Conservation (phyloP, 2,888 invertebrate species). For the Conchocele bisecta region DNA sequence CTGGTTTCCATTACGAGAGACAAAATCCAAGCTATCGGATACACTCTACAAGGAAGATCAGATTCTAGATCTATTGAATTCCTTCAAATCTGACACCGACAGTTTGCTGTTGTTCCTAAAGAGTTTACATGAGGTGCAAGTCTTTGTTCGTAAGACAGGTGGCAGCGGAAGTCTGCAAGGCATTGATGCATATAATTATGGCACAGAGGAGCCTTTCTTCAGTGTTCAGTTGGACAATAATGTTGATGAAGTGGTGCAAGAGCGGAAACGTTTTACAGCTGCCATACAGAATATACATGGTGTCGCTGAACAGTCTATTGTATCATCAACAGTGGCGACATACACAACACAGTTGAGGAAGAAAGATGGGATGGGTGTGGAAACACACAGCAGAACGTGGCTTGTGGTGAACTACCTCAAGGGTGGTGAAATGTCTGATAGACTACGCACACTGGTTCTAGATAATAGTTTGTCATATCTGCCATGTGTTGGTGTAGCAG, state of each 20-base stretch:
- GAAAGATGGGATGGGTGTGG: not conserved
- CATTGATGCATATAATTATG: not conserved
- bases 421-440: slow-evolving; percentile 52
- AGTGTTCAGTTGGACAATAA: slow-evolving; percentile 4
- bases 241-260: not conserved
- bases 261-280: not conserved
- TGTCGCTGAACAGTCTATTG: no score
- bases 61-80: slow-evolving; percentile 64
- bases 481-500: slow-evolving; percentile 54
- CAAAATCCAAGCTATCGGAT: slow-evolving; percentile 67
- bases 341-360: not conserved
- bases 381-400: slow-evolving; percentile 31
- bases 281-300: no score
- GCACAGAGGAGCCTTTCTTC: slow-evolving; percentile 6
- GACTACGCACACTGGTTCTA: slow-evolving; percentile 28
- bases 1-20: slow-evolving; percentile 75
- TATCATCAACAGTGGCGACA: not conserved
- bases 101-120: slow-evolving; percentile 76
- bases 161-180: no score
- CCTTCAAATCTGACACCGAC: slow-evolving; percentile 71
- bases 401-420: slow-evolving; percentile 57
- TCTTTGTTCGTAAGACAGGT: no score
- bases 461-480: slow-evolving; percentile 42
- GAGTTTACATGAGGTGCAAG: slow-evolving; percentile 66
- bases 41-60: slow-evolving; percentile 65